phyloP scores from a whole-genome alignment of 2,888 invertebrate species.

The Sialis fuliginosa region DNA sequence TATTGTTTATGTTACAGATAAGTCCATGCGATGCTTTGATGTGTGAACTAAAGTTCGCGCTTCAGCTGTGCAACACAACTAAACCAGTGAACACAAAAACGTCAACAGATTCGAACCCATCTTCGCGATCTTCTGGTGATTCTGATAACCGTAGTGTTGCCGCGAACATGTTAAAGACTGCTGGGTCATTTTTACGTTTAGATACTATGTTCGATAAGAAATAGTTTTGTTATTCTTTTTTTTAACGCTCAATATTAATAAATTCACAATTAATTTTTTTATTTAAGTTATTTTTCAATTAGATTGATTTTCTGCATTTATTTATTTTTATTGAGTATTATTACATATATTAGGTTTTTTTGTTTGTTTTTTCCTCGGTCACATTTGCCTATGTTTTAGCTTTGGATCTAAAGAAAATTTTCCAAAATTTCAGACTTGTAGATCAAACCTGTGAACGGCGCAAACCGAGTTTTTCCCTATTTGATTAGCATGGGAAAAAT shows the following conservation, averaged over 20 bases:
- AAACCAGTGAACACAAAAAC: slow-evolving; percentile 33
- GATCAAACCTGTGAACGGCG: too few species aligned
- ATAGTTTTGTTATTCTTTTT: not conserved
- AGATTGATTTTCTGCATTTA: too few species aligned
- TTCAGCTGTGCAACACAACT: slow-evolving; percentile 53
- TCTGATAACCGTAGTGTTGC: slow-evolving; percentile 2
- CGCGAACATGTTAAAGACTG: slow-evolving; percentile 1
- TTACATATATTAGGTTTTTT: too few species aligned
- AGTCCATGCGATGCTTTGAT: slow-evolving; percentile 48
- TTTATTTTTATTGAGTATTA: too few species aligned
- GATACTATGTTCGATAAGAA: slow-evolving; percentile 3
- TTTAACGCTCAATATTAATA: not conserved
- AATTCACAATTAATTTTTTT: too few species aligned
- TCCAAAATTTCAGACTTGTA: too few species aligned
- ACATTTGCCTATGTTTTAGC: too few species aligned
- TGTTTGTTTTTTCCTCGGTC: too few species aligned
- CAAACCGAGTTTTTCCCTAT: too few species aligned
- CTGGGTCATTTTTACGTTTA: slow-evolving; percentile 3
- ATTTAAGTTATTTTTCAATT: too few species aligned
- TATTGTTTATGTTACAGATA: slow-evolving; percentile 30
- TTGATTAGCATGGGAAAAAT: too few species aligned
- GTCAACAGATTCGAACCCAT: not conserved
- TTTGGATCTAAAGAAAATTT: too few species aligned
- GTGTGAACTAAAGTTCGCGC: slow-evolving; percentile 50
- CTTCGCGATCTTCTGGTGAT: not conserved